Base-by-base conservation (phyloP, 2,797 vertebrate species). In the Uromys caudimaculatus region DNA sequence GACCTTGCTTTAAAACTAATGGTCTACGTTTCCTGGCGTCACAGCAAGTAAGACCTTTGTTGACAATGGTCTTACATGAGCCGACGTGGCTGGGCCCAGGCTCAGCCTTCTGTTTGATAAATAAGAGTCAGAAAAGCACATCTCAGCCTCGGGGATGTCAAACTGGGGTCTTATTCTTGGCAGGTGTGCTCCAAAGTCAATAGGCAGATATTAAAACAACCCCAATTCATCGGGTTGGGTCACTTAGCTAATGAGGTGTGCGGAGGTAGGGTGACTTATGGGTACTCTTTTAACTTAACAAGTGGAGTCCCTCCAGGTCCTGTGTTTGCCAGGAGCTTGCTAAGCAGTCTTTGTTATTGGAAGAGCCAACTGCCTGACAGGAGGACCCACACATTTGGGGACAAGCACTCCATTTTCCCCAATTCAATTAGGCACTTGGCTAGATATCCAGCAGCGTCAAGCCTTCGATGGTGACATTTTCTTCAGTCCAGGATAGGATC, bases 191-290 rank as follows among this genome's bases (percentile, higher is more conserved):
- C 89, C 78, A 58, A 44, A 94, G 91, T 83, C 97, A 44, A 86
- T 38, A 90, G 73, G 83, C 82, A 95, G 97, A 86, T 60, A 90
- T 69, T 32, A 89, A 86, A 94, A 88, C 13, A 41, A 69, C 85
- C 73, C 27, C 41, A 0, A 2, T 3, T 50, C n/a, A 13, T 2
- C 0, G 8, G 94, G 54, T 50, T 60, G 10, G 56, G 88, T 94
- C 96, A 94, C 79, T 96, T 90, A 90, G 96, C 89, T 95, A 91
- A 96, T 90, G 95, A 91, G 85, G 60, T 52, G 41, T 58, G 38
- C 2, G 27, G 69, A n/a, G 24, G 32, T 64, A 60, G 69, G 67
- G 78, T 11, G 58, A 23, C n/a, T 0, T 1, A 23, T 9, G 24
- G 93, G 62, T 19, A 21, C 85, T 82, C 90, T 96, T 95, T 79